These are phyloP conservation scores for Patella pellucida DNA, from an alignment of 2,888 invertebrate genomes.

Conservation along the genomic window DNA sequence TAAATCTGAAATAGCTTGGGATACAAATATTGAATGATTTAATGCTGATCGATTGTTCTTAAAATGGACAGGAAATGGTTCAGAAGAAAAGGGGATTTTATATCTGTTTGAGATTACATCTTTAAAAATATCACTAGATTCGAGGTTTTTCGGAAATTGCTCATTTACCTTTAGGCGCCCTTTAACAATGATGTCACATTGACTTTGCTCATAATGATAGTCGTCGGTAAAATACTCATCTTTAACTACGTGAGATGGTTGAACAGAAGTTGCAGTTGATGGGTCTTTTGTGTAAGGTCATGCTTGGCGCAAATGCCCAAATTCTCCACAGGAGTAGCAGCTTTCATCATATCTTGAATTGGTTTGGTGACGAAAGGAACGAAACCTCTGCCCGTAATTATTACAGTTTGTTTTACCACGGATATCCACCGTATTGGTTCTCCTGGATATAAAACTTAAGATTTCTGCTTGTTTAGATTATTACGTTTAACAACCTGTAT, in stretches of 20 bases:
- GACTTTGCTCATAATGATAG: neutral
- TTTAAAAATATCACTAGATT: neutral
- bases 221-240: constrained; percentile 4
- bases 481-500: constrained; percentile 26
- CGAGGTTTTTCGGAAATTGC: neutral
- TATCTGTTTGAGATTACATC: neutral
- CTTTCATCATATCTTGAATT: neutral
- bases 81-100: neutral
- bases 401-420: too few species aligned
- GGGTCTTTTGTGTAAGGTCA: constrained; percentile 21
- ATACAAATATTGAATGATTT: constrained; percentile 4
- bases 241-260: neutral
- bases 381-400: neutral
- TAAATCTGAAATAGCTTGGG: neutral
- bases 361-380: neutral
- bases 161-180: neutral
- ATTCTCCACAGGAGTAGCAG: constrained; percentile 29
- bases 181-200: constrained; percentile 3
- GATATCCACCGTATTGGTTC: too few species aligned
- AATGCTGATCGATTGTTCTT: constrained; percentile 10
- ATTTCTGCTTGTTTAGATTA: neutral
- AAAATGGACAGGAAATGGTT: neutral
- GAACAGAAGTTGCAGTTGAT: neutral
- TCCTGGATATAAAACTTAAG: neutral
- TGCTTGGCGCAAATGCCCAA: constrained; percentile 23